Evolutionary conservation across 2,888 invertebrate genomes (phyloP).

Genomic region (Pachycephus smyrnensis): DNA sequence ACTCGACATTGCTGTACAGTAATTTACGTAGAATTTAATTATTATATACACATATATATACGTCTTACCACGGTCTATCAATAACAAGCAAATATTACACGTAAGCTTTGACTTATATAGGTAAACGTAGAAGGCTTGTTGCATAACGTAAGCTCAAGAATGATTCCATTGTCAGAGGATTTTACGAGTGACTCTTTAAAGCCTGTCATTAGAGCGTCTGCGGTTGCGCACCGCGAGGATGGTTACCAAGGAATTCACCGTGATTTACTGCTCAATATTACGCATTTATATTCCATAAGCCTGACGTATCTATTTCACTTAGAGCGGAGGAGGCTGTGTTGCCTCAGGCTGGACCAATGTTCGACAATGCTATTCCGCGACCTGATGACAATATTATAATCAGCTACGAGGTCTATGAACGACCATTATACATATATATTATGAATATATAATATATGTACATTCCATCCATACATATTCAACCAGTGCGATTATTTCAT

Average conservation of each 20-base stretch:
- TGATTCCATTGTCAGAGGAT: constrained; percentile 62
- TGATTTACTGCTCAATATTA: constrained; percentile 64
- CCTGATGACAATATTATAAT: neutral
- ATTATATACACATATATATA: neutral
- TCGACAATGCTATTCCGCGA: neutral
- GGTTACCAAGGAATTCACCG: constrained; percentile 43
- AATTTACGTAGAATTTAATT: neutral
- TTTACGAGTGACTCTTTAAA: constrained; percentile 63
- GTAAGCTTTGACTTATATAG: neutral
- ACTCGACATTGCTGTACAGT: neutral
- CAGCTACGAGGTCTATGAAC: neutral
- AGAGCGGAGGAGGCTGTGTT: constrained; percentile 22
- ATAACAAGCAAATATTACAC: neutral
- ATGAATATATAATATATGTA: too few species aligned
- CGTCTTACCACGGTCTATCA: neutral
- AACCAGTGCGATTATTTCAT: neutral
- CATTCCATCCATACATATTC: too few species aligned
- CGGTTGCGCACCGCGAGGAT: constrained; percentile 38
- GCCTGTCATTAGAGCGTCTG: constrained; percentile 62
- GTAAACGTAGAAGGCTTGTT: neutral
- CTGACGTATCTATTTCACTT: constrained; percentile 64
- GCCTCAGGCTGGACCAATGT: neutral
- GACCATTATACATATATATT: neutral
- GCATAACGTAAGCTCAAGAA: constrained; percentile 34
- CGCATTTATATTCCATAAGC: constrained; percentile 62